Conservation (phyloP, 2,113 vertebrate genomes). For the Apeltes quadracus region DNA sequence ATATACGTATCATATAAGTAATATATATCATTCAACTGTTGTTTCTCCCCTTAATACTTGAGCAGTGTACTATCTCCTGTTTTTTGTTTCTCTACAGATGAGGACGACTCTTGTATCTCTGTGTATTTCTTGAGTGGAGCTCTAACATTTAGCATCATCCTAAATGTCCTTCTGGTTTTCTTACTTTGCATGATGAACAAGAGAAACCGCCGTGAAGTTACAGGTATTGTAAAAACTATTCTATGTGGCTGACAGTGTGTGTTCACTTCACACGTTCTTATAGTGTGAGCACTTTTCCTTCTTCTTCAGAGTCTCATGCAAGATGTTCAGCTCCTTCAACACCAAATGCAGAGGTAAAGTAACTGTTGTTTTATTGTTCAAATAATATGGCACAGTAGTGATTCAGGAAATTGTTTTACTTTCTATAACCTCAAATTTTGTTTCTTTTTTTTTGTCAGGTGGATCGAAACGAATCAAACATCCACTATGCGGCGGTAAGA, state of each 20-base stretch:
- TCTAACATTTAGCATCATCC: neutral
- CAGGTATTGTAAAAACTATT: neutral
- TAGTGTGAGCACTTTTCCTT: neutral
- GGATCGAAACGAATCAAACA: too few relatives aligned
- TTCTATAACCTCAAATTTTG: too few relatives aligned
- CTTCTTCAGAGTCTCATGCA: neutral
- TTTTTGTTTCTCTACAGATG: neutral
- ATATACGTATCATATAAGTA: too few relatives aligned
- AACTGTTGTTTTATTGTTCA: neutral
- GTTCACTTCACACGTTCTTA: neutral
- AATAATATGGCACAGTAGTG: neutral
- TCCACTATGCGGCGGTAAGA: too few relatives aligned
- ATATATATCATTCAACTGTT: too few relatives aligned
- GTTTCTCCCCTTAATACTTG: too few relatives aligned
- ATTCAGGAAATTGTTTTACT: too few relatives aligned
- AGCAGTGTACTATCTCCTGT: neutral
- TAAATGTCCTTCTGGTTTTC: conserved; percentile 18
- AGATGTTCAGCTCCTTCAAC: neutral
- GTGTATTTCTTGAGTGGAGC: conserved; percentile 12
- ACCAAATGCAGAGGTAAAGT: neutral
- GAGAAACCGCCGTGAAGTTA: neutral
- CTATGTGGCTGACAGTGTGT: too few relatives aligned
- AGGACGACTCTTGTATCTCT: neutral
- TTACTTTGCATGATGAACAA: neutral
- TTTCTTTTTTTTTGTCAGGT: too few relatives aligned